phyloP scores from a whole-genome alignment of 2,797 vertebrate species.

The Distichodus sexfasciatus region DNA sequence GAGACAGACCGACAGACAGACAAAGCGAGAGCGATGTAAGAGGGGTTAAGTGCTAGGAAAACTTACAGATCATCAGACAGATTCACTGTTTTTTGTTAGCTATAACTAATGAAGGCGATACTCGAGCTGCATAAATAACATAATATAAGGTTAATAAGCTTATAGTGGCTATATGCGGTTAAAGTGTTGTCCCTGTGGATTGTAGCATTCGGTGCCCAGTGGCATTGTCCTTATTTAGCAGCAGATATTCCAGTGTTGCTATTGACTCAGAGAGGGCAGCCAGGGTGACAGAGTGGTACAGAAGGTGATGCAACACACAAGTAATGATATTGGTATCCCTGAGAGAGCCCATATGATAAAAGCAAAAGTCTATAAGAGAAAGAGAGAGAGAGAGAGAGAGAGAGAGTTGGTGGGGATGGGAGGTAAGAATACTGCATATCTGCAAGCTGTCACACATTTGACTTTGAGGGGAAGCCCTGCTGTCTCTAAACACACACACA shows the following conservation, averaged over 20 bases:
- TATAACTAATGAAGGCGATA: no score
- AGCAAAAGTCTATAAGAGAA: no score
- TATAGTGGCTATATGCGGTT: no score
- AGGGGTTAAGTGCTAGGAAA: no score
- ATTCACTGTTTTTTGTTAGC: no score
- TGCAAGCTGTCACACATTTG: constrained; percentile 70
- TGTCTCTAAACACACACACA: constrained; percentile 50
- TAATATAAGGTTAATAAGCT: no score
- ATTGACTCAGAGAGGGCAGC: not conserved
- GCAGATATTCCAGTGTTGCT: not conserved
- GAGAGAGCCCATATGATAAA: constrained; percentile 4
- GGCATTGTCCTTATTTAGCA: not conserved
- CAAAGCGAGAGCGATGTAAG: no score
- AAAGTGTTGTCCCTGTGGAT: not conserved
- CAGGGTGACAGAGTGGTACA: not conserved
- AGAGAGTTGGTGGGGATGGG: constrained; percentile 46
- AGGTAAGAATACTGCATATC: constrained; percentile 59
- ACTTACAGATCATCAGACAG: no score
- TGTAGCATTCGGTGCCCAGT: not conserved
- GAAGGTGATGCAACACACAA: constrained; percentile 27
- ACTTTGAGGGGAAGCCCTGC: constrained; percentile 62
- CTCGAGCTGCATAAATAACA: no score
- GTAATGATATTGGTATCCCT: constrained; percentile 17
- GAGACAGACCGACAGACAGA: not conserved
- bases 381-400: no score